These are phyloP conservation scores for Gyps fulvus DNA, from an alignment of 2,113 vertebrate species.

Conservation along the genomic window DNA sequence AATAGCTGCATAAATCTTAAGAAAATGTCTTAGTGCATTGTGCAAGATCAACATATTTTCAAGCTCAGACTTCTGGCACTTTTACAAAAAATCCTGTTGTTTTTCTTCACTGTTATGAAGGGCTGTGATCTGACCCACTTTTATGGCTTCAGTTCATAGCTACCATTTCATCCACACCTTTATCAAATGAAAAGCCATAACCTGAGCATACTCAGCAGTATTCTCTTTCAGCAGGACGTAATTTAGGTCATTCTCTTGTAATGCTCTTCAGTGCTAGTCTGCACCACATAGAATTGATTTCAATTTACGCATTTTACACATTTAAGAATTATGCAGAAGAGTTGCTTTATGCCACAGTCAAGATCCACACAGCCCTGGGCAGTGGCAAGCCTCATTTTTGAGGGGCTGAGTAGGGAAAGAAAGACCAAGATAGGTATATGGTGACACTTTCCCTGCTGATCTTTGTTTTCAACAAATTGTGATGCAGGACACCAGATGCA, in stretches of 20 bases:
- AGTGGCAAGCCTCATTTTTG: neutral
- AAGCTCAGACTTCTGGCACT: slow-evolving; percentile 27
- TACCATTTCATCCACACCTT: slow-evolving; percentile 13
- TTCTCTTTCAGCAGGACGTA: neutral
- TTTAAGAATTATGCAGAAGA: neutral
- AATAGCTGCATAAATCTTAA: slow-evolving; percentile 66
- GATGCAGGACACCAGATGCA: neutral
- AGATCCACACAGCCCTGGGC: neutral
- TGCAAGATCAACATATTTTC: slow-evolving; percentile 52
- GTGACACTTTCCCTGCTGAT: neutral
- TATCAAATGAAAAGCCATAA: slow-evolving; percentile 7
- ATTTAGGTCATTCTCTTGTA: neutral
- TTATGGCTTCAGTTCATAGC: neutral
- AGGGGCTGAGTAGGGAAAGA: neutral
- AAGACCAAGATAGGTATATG: neutral
- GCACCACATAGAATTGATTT: neutral
- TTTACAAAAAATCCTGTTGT: neutral
- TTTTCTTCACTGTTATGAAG: neutral
- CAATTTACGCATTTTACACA: neutral
- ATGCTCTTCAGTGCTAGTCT: neutral
- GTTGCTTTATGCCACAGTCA: neutral
- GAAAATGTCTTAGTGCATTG: slow-evolving; percentile 57
- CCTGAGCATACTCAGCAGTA: neutral
- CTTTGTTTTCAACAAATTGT: neutral
- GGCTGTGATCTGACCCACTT: slow-evolving; percentile 10